Evolutionary conservation across 1,140 invertebrate genomes (phyloP).

Genomic region (Drosophila ambigua): DNA sequence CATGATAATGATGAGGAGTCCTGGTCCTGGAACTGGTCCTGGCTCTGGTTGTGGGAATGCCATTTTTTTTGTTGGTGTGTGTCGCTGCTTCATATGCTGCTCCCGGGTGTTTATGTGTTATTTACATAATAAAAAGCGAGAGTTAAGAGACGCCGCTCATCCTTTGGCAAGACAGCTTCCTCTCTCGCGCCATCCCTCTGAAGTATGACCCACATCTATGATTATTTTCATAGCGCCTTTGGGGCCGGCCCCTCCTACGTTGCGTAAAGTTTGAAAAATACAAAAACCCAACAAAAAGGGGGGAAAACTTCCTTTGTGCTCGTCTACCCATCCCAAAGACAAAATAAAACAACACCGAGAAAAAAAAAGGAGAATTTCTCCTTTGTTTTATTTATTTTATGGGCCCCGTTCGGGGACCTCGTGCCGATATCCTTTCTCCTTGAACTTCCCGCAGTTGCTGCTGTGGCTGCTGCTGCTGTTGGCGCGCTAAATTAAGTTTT

Average conservation of each 20-base stretch:
- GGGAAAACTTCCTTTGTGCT: constrained; percentile 46
- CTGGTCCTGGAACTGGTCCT: constrained; percentile 1
- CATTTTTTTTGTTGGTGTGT: constrained; percentile 46
- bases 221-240: constrained; percentile 80
- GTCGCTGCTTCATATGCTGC: constrained; percentile 74
- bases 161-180: constrained; percentile 51
- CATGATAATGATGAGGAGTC: constrained; percentile 76
- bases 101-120: constrained; percentile 81
- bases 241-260: constrained; percentile 58
- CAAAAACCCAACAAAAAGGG: constrained; percentile 64
- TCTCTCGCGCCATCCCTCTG: constrained; percentile 6
- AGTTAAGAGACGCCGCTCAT: constrained; percentile 52
- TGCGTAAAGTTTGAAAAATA: constrained; percentile 73
- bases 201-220: constrained; percentile 79
- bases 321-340: background rate
- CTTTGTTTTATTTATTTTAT: constrained; percentile 80
- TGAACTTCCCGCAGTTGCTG: constrained; percentile 69
- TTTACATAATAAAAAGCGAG: constrained; percentile 83
- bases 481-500: constrained; percentile 77
- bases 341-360: constrained; percentile 20
- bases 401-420: constrained; percentile 66
- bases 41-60: constrained; percentile 18
- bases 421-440: constrained; percentile 66
- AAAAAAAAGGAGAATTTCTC: constrained; percentile 36
- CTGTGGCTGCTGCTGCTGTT: constrained; percentile 21